Conservation (phyloP, 37 sponge, comb jelly and placozoan species). For the Lycopodina hypogea region DNA sequence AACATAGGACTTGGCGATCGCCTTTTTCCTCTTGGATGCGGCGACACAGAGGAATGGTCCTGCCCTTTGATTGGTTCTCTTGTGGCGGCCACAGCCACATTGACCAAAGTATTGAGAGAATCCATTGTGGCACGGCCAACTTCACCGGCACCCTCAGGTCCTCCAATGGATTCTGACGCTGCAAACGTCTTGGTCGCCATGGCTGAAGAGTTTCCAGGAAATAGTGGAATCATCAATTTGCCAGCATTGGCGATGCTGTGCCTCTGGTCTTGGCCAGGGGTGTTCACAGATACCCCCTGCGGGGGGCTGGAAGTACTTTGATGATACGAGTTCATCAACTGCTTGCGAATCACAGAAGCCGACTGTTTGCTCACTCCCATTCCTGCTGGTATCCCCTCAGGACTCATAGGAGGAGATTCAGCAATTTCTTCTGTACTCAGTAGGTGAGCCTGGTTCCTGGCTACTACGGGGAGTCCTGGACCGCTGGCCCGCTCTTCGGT, state of each 20-base stretch:
- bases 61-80: slow-evolving; percentile 14
- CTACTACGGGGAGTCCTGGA: too few relatives aligned
- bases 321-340: slow-evolving; percentile 31
- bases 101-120: slow-evolving; percentile 19
- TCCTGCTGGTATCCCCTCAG: too few relatives aligned
- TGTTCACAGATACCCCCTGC: not conserved
- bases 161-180: not conserved
- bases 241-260: slow-evolving; percentile 34
- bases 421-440: slow-evolving; percentile 5
- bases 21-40: not conserved
- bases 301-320: not conserved
- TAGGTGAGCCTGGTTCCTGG: not conserved
- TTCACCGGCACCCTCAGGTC: not conserved
- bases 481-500: not conserved
- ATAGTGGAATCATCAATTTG: not conserved
- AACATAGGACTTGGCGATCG: slow-evolving; percentile 16
- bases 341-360: slow-evolving; percentile 9
- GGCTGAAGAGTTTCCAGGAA: not conserved
- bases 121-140: not conserved
- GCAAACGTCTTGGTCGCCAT: not conserved
- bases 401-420: slow-evolving; percentile 24
- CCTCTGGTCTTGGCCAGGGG: slow-evolving; percentile 42
- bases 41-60: slow-evolving; percentile 8
- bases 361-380: too few relatives aligned
- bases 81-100: slow-evolving; percentile 42